Evolutionary conservation across 1,140 invertebrate species (phyloP).

Genomic region (Dreissena polymorpha): DNA sequence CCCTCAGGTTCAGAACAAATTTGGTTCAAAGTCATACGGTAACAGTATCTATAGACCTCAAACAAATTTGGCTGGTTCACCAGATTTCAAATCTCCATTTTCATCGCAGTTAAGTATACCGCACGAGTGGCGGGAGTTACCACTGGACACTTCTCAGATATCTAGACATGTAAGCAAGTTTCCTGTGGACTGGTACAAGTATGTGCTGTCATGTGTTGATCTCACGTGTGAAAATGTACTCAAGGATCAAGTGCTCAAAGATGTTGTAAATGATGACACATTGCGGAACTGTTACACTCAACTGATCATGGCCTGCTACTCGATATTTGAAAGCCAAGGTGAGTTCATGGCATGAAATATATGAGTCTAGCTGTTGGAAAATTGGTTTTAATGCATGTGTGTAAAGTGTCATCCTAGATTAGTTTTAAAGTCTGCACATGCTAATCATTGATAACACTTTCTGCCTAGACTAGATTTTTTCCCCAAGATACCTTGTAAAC

Average conservation of each 20-base stretch:
- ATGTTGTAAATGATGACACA: constrained; percentile 68
- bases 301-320: constrained; percentile 77
- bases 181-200: constrained; percentile 77
- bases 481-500: no score
- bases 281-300: constrained; percentile 75
- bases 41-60: constrained; percentile 72
- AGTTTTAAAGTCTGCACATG: no score
- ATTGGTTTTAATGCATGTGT: no score
- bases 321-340: constrained; percentile 75
- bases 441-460: no score
- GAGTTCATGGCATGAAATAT: neutral
- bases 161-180: constrained; percentile 73
- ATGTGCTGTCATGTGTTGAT: constrained; percentile 70
- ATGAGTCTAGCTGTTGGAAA: no score
- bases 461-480: no score
- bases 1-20: constrained; percentile 36
- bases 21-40: constrained; percentile 36
- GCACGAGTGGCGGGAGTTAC: constrained; percentile 75
- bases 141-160: constrained; percentile 75
- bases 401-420: no score
- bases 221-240: constrained; percentile 64
- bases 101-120: constrained; percentile 75
- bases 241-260: constrained; percentile 66
- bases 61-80: constrained; percentile 75
- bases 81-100: constrained; percentile 75